A percentile compares a stretch with the other conserved stretches of the same genome.
These are phyloP conservation scores for Entomobrya multifasciata DNA, from an alignment of 2,888 invertebrate species.

Conservation along the genomic window DNA sequence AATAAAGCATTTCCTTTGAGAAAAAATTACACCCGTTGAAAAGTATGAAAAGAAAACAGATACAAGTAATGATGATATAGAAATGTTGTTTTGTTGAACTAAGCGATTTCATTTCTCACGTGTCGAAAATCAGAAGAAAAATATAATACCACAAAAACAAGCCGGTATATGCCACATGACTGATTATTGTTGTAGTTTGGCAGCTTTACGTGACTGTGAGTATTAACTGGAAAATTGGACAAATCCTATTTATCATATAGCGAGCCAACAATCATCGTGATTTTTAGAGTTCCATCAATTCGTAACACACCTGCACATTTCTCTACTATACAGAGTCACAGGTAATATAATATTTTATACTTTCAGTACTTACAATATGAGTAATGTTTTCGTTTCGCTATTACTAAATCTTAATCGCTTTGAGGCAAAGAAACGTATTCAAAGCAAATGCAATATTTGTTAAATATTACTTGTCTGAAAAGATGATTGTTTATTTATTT, in stretches of 20 bases:
- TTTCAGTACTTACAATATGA: too few relatives aligned
- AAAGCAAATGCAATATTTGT: too few relatives aligned
- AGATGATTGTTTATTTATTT: constrained; percentile 1
- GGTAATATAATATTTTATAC: too few relatives aligned
- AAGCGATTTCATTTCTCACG: not conserved
- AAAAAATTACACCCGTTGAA: not conserved
- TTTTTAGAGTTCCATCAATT: too few relatives aligned
- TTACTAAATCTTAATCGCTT: too few relatives aligned
- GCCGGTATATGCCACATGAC: not conserved
- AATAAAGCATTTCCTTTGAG: not conserved
- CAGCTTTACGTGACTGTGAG: constrained; percentile 10
- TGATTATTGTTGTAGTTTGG: not conserved
- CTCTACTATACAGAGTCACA: too few relatives aligned
- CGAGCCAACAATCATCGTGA: not conserved
- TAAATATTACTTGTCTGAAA: not conserved
- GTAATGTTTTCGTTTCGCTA: too few relatives aligned
- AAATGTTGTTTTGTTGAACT: constrained; percentile 3
- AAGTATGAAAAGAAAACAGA: not conserved
- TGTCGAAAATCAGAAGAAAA: not conserved
- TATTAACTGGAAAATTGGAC: not conserved
- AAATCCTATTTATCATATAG: not conserved
- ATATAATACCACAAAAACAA: not conserved
- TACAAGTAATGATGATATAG: not conserved
- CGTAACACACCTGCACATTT: too few relatives aligned
- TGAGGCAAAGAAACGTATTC: too few relatives aligned